phyloP scores from a whole-genome alignment of 2,113 vertebrate species.

The Perca fluviatilis region DNA sequence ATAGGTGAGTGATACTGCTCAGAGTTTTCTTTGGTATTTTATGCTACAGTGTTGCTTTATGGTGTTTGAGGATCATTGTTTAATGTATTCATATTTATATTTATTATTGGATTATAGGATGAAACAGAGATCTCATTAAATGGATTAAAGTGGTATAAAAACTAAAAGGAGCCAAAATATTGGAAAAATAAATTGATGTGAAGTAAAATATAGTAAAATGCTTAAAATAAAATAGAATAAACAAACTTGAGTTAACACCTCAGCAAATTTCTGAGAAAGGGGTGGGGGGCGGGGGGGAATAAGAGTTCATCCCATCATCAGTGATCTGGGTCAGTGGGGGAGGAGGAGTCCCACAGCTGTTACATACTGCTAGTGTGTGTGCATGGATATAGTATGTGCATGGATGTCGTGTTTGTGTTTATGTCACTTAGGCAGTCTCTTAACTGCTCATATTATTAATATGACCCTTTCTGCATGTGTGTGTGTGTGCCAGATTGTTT shows the following conservation, averaged over 20 bases:
- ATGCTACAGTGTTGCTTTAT: background rate
- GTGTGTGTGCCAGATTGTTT: constrained; percentile 18
- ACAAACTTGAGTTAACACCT: background rate
- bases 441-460: constrained; percentile 28
- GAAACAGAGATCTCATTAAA: background rate
- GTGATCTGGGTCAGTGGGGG: constrained; percentile 78
- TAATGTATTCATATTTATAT: background rate
- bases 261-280: too few species aligned
- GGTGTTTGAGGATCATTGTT: background rate
- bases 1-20: constrained; percentile 44
- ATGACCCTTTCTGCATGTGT: background rate
- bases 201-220: background rate
- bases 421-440: constrained; percentile 9
- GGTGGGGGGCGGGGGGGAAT: background rate
- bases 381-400: background rate
- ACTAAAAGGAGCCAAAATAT: background rate
- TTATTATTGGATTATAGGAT: background rate
- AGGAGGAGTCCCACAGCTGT: constrained; percentile 66
- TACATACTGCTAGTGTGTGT: constrained; percentile 34
- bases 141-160: background rate
- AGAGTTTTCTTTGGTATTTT: background rate
- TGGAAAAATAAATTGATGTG: background rate
- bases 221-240: background rate
- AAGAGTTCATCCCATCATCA: constrained; percentile 42
- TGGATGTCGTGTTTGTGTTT: background rate